Conservation (phyloP, 2,888 invertebrate species). For the Masnerella sp. region DNA sequence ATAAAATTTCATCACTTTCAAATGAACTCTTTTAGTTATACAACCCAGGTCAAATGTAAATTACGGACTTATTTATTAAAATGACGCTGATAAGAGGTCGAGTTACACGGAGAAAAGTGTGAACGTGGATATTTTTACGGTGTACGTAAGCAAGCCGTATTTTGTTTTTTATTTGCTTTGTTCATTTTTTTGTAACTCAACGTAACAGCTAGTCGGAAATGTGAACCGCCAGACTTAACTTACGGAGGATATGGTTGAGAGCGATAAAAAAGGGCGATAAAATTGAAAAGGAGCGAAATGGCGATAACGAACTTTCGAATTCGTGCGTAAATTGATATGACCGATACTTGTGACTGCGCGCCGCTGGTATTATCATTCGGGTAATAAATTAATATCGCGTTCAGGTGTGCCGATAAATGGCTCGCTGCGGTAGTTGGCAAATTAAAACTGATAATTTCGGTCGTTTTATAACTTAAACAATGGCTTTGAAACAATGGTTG, state of each 20-base stretch:
- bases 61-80: no score
- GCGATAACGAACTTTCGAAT: constrained; percentile 32
- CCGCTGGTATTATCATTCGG: not conserved
- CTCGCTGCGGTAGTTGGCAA: no score
- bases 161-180: no score
- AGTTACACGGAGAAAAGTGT: constrained; percentile 34
- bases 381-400: constrained; percentile 4
- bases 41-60: constrained; percentile 37
- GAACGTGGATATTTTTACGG: constrained; percentile 36
- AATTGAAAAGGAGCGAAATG: constrained; percentile 26
- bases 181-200: constrained; percentile 4
- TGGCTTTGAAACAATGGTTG: no score
- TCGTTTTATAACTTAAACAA: no score
- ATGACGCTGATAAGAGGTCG: constrained; percentile 37
- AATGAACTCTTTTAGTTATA: no score
- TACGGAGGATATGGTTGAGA: constrained; percentile 23
- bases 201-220: constrained; percentile 30
- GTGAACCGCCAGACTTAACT: constrained; percentile 35
- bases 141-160: constrained; percentile 32
- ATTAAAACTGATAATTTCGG: no score
- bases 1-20: constrained; percentile 59
- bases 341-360: not conserved
- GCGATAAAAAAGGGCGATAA: constrained; percentile 42
- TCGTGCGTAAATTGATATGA: constrained; percentile 22
- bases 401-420: not conserved